Evolutionary conservation across 2,797 vertebrate genomes (phyloP), one percentile per base, ranked within the genome.

Genomic region (Sitta carolinensis): DNA sequence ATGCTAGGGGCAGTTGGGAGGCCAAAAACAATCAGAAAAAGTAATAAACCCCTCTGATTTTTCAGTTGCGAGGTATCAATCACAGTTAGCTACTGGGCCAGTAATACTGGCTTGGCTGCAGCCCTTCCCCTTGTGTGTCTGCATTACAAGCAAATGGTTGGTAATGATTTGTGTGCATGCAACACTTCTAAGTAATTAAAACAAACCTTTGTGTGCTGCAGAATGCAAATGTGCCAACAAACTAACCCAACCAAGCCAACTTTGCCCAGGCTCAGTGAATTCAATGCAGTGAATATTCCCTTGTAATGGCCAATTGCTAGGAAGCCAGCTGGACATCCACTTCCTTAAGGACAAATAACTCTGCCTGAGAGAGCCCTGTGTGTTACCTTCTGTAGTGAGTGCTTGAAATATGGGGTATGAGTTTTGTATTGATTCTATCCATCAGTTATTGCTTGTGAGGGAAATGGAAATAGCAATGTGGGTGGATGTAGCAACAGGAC

Each of bases 171-270:
- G 94, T 92, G 88, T 86, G 74, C 77, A 70, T 89, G 73, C 92
- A 96, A 95, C 91, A 81, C 68, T 92, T 89, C 48, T 91, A 95
- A 94, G 90, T 94, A 96, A 96, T 97, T 95, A 95, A 96, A 97
- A 88, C 85, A 96, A 96, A 95, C 93, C 88, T 75, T 86, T 92
- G 55, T 48, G 76, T 93, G 61, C 86, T 96, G 93, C 93, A 95
- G 89, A 97, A 88, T 78, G 80, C 40, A 62, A 92, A 89, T 87
- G 73, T 91, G 88, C 93, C 96, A 95, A 34, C 70, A 95, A 87
- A 91, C 80, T 77, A 94, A 93, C 84, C 78, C 80, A 73, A 91
- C 74, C 64, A 86, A 83, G 94, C 84, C 90, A 92, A 16, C 51
- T 91, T 89, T 63, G 45, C 32, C 80, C 67, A 69, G 40, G 54